Evolutionary conservation across 1,140 invertebrate genomes (phyloP).

Genomic region (Pygmarrhopalites habei): DNA sequence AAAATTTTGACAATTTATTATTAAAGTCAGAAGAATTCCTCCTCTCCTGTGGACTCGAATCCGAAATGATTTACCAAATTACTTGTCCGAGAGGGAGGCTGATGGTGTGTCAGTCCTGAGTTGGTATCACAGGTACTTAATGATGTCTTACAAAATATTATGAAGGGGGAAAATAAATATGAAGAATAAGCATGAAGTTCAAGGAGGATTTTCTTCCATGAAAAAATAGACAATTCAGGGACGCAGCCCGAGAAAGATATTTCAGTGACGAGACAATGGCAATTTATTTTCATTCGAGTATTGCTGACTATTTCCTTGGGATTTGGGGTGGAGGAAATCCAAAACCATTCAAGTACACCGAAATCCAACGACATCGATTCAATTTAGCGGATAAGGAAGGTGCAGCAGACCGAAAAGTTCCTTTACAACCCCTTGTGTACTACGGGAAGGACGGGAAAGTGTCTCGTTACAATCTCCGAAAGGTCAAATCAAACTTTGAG

Average conservation of each 20-base stretch:
- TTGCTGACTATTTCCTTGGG: constrained; percentile 95
- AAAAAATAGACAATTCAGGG: constrained; percentile 87
- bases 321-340: constrained; percentile 72
- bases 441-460: constrained; percentile 78
- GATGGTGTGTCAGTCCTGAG: constrained; percentile 95
- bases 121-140: constrained; percentile 77
- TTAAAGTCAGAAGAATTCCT: constrained; percentile 87
- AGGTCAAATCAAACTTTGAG: constrained; percentile 54
- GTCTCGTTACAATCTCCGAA: constrained; percentile 77
- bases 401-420: constrained; percentile 89
- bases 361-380: constrained; percentile 82
- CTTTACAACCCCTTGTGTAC: constrained; percentile 89
- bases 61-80: constrained; percentile 88
- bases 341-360: constrained; percentile 81
- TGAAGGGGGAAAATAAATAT: too few relatives aligned
- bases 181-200: too few relatives aligned
- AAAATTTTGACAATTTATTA: too few relatives aligned
- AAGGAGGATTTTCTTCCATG: too few relatives aligned
- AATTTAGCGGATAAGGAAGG: constrained; percentile 71
- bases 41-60: constrained; percentile 93
- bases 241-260: constrained; percentile 86
- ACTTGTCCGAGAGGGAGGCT: constrained; percentile 89
- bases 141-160: neutral
- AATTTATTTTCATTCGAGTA: constrained; percentile 92
- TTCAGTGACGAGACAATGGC: constrained; percentile 96